Percentiles rank a stretch among this genome's conserved stretches.
Evolutionary conservation across 2,797 vertebrate species (phyloP).

Genomic region (Coregonus suidteri): DNA sequence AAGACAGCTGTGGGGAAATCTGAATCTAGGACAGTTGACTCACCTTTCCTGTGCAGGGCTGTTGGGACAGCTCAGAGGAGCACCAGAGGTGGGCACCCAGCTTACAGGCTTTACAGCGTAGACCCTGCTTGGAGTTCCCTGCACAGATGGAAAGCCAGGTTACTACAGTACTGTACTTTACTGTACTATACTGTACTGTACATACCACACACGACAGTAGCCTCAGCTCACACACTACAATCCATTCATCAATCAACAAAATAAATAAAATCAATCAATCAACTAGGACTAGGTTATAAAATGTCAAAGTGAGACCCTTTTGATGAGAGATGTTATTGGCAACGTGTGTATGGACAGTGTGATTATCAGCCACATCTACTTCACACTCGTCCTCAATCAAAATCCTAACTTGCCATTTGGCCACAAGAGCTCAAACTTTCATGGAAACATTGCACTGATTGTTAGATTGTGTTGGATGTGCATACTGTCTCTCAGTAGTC

Average conservation of each 20-base stretch:
- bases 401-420: too few species aligned
- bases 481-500: background rate
- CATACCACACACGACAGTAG: background rate
- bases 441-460: too few species aligned
- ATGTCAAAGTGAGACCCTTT: background rate
- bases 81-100: constrained; percentile 89
- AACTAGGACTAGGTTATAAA: background rate
- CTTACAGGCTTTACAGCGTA: constrained; percentile 90
- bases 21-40: constrained; percentile 37
- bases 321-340: background rate
- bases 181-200: background rate
- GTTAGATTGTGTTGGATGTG: background rate
- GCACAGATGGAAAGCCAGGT: constrained; percentile 28
- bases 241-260: background rate
- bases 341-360: background rate
- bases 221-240: background rate
- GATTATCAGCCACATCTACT: too few species aligned
- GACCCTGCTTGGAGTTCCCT: constrained; percentile 92
- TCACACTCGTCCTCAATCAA: too few species aligned
- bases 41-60: constrained; percentile 86
- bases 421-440: background rate
- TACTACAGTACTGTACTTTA: background rate
- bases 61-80: constrained; percentile 85
- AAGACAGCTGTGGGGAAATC: background rate
- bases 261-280: background rate